phyloP scores from a whole-genome alignment of 2,797 vertebrate species.

The Eptatretus atami region DNA sequence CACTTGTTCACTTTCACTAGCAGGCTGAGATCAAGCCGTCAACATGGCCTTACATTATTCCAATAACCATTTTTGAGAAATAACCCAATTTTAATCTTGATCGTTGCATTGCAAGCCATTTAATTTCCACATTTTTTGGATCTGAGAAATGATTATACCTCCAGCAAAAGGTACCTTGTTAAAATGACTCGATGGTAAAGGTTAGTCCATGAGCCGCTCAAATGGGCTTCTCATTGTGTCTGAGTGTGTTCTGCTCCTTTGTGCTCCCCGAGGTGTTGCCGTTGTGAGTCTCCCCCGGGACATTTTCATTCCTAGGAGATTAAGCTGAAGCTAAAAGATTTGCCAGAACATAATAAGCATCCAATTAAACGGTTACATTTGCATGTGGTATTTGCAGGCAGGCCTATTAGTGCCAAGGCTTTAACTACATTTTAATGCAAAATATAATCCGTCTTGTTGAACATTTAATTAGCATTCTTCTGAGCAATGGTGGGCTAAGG shows the following conservation, averaged over 20 bases:
- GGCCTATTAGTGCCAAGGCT: neutral
- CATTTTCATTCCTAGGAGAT: neutral
- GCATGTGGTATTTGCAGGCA: slow-evolving; percentile 3
- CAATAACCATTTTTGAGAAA: too few relatives aligned
- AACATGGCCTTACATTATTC: too few relatives aligned
- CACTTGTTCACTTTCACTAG: too few relatives aligned
- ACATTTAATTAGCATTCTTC: too few relatives aligned
- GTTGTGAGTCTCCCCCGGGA: neutral
- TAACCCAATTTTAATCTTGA: too few relatives aligned
- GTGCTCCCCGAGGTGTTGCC: neutral
- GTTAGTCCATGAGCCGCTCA: neutral
- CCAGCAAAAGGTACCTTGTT: neutral
- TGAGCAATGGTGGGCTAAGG: too few relatives aligned
- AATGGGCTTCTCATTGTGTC: neutral
- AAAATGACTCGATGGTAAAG: neutral
- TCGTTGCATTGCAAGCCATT: too few relatives aligned
- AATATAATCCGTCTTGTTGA: neutral
- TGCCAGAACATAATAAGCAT: neutral
- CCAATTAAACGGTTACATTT: slow-evolving; percentile 4
- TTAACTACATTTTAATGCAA: slow-evolving; percentile 6
- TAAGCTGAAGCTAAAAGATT: neutral
- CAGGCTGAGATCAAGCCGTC: too few relatives aligned
- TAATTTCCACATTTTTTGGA: too few relatives aligned
- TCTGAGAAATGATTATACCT: too few relatives aligned
- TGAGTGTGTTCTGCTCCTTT: neutral